Base-by-base conservation (phyloP, 2,797 vertebrate genomes). In the Pterois miles region DNA sequence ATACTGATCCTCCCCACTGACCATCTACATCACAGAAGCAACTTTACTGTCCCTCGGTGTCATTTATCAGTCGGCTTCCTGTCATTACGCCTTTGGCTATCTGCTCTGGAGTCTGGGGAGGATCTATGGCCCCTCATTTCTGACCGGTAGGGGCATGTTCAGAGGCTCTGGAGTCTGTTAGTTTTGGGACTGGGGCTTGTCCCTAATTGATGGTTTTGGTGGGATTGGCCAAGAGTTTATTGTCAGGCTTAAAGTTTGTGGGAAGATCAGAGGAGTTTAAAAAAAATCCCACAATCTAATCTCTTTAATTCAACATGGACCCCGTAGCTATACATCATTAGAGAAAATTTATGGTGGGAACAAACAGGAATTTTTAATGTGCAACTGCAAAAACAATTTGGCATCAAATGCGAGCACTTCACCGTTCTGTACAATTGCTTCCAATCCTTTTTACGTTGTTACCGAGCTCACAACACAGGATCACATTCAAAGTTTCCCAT, bases 151-250 rank as follows among this genome's bases (percentile, higher is more conserved):
- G 50, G 84, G 73, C 11, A 8, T 85, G 70, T 57, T 60, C 60
- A 63, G 34, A 22, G 64, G 58, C 33, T 43, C 18, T 63, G 58
- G 62, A 9, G 63, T 57, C 63, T 71, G 58, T 57, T 71, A 27
- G 29, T 34, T 22, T 53, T 38, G 27, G 23, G 14, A 74, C 27
- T 16, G 25, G 16, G 27, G n/a, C 34, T 64, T 4, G 0, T 31
- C 71, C 29, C 53, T 75, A 87, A 85, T 76, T 76, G 66, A 60
- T n/a, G 40, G 70, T 80, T 43, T 89, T 76, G 59, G 40, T 71
- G 79, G 52, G 63, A 66, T 70, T 38, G 43, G 57, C 50, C 0
- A 9, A n/a, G 4, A 27, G 16, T 74, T 63, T 69, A 56, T 34
- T 59, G 52, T 33, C 20, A 0, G 29, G 70, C 8, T 66, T 13